Evolutionary conservation across 2,113 vertebrate species (phyloP).

Genomic region (Rhinichthys klamathensis): DNA sequence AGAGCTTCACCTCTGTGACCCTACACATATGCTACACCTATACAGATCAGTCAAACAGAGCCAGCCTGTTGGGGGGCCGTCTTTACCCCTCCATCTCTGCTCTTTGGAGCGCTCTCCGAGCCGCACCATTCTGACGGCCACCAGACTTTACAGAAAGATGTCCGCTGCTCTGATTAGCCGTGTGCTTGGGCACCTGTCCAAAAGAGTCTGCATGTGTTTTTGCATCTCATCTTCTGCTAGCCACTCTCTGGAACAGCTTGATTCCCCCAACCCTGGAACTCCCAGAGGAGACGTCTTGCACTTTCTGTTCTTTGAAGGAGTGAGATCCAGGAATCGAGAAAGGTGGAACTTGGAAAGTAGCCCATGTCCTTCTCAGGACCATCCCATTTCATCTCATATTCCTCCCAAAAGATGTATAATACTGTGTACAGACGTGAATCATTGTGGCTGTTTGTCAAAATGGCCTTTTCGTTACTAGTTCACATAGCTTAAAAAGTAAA

Average conservation of each 20-base stretch:
- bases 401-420: background rate
- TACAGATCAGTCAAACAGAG: conserved; percentile 25
- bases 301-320: conserved; percentile 44
- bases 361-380: conserved; percentile 15
- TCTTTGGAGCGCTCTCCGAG: conserved; percentile 22
- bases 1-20: conserved; percentile 10
- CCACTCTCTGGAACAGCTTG: conserved; percentile 55
- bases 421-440: background rate
- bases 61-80: conserved; percentile 18
- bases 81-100: conserved; percentile 25
- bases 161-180: conserved; percentile 59
- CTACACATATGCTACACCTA: conserved; percentile 47
- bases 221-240: conserved; percentile 55
- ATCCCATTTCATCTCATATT: conserved; percentile 13
- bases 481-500: background rate
- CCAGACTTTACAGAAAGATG: conserved; percentile 56
- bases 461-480: conserved; percentile 4
- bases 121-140: conserved; percentile 53
- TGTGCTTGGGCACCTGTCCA: conserved; percentile 56
- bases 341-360: conserved; percentile 35
- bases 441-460: no score
- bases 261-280: conserved; percentile 51
- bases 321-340: conserved; percentile 47
- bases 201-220: conserved; percentile 55
- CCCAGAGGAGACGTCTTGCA: conserved; percentile 58